A percentile compares a stretch with the other conserved stretches of the same genome.
These are phyloP conservation scores for Thera britannica DNA, from an alignment of 2,888 invertebrate species.

Conservation along the genomic window DNA sequence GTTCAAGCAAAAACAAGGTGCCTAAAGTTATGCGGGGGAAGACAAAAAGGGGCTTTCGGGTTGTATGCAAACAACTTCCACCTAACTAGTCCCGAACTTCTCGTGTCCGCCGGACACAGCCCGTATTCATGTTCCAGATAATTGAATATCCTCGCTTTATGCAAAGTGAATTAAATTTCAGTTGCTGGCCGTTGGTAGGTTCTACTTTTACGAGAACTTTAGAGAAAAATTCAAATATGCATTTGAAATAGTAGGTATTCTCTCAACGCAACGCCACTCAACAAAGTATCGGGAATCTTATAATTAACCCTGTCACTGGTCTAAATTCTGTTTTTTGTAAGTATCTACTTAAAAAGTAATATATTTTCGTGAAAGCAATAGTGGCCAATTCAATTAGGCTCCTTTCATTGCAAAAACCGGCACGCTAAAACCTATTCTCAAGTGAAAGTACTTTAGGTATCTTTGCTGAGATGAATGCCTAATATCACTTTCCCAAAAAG, in stretches of 20 bases:
- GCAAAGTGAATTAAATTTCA: constrained; percentile 26
- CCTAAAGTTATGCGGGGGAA: constrained; percentile 36
- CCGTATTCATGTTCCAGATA: constrained; percentile 58
- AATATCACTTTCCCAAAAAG: constrained; percentile 31
- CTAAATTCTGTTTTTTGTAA: background rate
- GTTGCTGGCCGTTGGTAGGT: constrained; percentile 1
- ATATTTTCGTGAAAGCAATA: constrained; percentile 16
- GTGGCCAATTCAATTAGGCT: constrained; percentile 21
- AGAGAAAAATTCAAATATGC: background rate
- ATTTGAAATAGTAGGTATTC: background rate
- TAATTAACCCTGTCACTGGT: background rate
- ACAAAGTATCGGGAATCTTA: background rate
- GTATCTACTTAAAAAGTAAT: background rate
- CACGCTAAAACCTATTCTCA: constrained; percentile 35
- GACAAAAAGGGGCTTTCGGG: constrained; percentile 46
- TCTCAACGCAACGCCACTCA: background rate
- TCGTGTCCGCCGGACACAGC: constrained; percentile 46
- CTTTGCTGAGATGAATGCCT: constrained; percentile 23
- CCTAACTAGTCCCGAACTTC: constrained; percentile 48
- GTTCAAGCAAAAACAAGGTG: constrained; percentile 22
- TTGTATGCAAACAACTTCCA: constrained; percentile 62
- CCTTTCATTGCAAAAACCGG: constrained; percentile 34
- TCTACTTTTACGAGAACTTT: constrained; percentile 1
- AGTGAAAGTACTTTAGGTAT: constrained; percentile 36
- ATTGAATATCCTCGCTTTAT: constrained; percentile 54